phyloP scores from a whole-genome alignment of 2,113 vertebrate species.

The Dolichotis patagonum region DNA sequence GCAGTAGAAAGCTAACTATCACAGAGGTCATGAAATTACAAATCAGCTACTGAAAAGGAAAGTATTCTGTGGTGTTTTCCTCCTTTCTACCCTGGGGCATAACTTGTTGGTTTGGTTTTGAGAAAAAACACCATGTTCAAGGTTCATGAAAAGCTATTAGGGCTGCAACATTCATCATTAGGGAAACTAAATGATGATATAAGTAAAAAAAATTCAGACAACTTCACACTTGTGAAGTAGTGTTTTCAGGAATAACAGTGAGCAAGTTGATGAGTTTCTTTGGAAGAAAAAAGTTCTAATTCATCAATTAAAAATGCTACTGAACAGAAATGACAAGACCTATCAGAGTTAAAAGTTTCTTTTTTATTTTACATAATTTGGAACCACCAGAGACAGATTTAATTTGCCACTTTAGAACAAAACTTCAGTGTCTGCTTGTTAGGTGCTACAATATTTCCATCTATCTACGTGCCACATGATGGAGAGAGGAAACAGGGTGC shows the following conservation, averaged over 20 bases:
- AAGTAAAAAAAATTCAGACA: slow-evolving; percentile 35
- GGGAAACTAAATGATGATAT: slow-evolving; percentile 24
- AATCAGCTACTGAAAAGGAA: no score
- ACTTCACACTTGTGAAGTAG: slow-evolving; percentile 37
- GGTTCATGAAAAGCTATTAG: not conserved
- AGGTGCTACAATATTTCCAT: slow-evolving; percentile 75
- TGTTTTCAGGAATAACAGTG: slow-evolving; percentile 50
- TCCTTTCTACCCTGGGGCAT: not conserved
- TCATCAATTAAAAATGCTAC: slow-evolving; percentile 69
- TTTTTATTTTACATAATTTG: slow-evolving; percentile 79
- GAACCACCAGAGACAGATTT: slow-evolving; percentile 73
- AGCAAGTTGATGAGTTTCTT: slow-evolving; percentile 51
- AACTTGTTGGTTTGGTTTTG: not conserved
- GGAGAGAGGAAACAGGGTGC: slow-evolving; percentile 83
- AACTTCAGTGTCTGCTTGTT: slow-evolving; percentile 70
- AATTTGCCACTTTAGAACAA: slow-evolving; percentile 77
- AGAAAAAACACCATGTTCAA: not conserved
- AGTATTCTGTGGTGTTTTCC: accelerated
- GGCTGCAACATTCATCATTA: slow-evolving; percentile 27
- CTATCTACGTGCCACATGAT: slow-evolving; percentile 63
- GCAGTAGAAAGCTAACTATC: no score
- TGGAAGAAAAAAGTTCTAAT: slow-evolving; percentile 66
- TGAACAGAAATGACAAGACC: slow-evolving; percentile 77
- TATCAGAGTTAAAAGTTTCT: slow-evolving; percentile 75
- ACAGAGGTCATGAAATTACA: not conserved